Evolutionary conservation across 2,113 vertebrate species (phyloP).

Genomic region (Albula goreensis): DNA sequence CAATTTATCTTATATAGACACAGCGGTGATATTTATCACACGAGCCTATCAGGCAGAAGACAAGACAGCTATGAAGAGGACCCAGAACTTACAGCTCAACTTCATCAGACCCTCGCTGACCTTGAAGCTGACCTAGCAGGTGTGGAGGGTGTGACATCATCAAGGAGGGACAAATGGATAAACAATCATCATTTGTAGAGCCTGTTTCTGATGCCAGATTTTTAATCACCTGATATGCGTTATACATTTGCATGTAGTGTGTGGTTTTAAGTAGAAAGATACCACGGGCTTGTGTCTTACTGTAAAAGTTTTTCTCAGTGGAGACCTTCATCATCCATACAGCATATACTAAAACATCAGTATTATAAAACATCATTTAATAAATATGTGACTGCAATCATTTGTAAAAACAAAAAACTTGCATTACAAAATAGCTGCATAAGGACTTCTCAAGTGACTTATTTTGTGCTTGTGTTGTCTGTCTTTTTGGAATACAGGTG

Average conservation of each 20-base stretch:
- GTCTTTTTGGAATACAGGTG: slow-evolving; percentile 53
- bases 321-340: too few species aligned
- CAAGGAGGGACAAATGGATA: neutral
- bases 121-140: slow-evolving; percentile 76
- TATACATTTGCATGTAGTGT: neutral
- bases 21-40: slow-evolving; percentile 35
- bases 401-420: too few species aligned
- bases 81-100: slow-evolving; percentile 51
- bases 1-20: neutral
- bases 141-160: slow-evolving; percentile 39
- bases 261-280: neutral
- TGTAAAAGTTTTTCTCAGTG: too few species aligned
- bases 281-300: neutral
- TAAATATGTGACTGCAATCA: too few species aligned
- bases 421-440: too few species aligned
- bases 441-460: neutral
- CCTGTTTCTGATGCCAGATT: neutral
- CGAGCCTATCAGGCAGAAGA: slow-evolving; percentile 37
- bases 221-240: neutral
- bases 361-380: too few species aligned
- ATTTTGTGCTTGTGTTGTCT: neutral
- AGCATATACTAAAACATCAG: too few species aligned
- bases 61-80: slow-evolving; percentile 60
- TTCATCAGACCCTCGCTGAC: slow-evolving; percentile 70
- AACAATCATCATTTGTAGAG: neutral